These are phyloP conservation scores for Rhaphigaster nebulosa DNA, from an alignment of 2,888 invertebrate species.

Conservation along the genomic window DNA sequence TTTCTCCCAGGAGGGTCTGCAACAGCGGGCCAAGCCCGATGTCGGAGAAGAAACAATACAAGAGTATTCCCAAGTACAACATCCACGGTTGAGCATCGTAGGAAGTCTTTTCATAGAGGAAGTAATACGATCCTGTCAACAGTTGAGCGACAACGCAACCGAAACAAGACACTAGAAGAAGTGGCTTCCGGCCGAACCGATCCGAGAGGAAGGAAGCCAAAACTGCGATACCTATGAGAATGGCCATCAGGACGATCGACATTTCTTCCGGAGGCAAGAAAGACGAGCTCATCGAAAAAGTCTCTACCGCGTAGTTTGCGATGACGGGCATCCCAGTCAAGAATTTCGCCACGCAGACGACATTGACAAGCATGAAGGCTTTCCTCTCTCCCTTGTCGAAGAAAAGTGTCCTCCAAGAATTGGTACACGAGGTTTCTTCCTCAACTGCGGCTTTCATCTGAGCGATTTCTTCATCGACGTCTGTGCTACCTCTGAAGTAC, in stretches of 20 bases:
- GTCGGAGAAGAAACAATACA: constrained; percentile 59
- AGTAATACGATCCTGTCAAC: constrained; percentile 62
- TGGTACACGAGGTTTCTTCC: constrained; percentile 46
- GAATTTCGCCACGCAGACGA: constrained; percentile 43
- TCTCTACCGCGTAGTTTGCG: constrained; percentile 58
- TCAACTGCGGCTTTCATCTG: constrained; percentile 48
- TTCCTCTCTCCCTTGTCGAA: constrained; percentile 61
- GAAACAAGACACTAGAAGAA: constrained; percentile 59
- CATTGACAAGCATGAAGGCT: constrained; percentile 47
- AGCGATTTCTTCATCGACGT: constrained; percentile 61
- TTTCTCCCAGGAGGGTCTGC: constrained; percentile 65
- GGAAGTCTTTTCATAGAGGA: constrained; percentile 60
- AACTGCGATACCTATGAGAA: constrained; percentile 53
- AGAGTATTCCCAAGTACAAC: constrained; percentile 58
- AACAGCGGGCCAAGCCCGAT: constrained; percentile 62
- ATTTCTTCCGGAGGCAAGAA: constrained; percentile 43
- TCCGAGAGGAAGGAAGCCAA: constrained; percentile 56
- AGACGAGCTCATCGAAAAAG: constrained; percentile 29
- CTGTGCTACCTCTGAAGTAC: constrained; percentile 60
- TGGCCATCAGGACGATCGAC: constrained; percentile 38
- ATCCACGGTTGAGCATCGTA: constrained; percentile 60
- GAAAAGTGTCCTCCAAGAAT: constrained; percentile 59
- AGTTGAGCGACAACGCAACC: constrained; percentile 56
- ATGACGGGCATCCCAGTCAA: constrained; percentile 57
- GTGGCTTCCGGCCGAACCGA: constrained; percentile 61